Evolutionary conservation across 2,113 vertebrate genomes (phyloP), one percentile per base, ranked within the genome.

Genomic region (Muscicapa adusta): DNA sequence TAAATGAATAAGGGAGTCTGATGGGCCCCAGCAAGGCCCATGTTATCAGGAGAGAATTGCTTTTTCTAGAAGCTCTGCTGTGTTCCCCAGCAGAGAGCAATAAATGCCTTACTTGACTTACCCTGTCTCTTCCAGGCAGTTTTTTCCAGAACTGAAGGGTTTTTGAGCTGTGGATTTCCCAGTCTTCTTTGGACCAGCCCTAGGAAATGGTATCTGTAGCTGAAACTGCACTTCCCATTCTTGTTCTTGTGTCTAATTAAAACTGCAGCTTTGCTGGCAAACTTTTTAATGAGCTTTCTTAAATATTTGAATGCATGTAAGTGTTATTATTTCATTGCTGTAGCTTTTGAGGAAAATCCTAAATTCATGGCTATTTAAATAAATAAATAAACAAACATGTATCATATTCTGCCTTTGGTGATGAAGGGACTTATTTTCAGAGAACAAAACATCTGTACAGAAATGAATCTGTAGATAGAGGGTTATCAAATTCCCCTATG

Each of bases 181-280:
- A 80, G n/a, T 77, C 75, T 84, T 81, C 72, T 88, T 85, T 92
- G 94, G 53, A 96, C n/a, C 76, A 95, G 75, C 28, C 63, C 50
- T 80, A 54, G n/a, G 34, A 93, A 86, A 71, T 90, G 18, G 17
- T 74, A 63, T 48, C 72, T 81, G 48, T 75, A 81, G 68, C 72
- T 89, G 51, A 85, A 96, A 72, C 33, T 50, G 23, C 57, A 54
- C 91, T 60, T 48, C 31, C 68, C 19, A 5, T 78, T 90, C 50
- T 56, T 84, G 18, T 81, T 90, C 54, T 67, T 81, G 20, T 53
- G 45, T 65, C n/a, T 83, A 79, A 91, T 93, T 89, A 77, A 93
- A 97, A 67, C 19, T 84, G 45, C 54, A 66, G 34, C 43, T 95
- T 85, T 84, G 23, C 63, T 80, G 56, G n/a, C 53, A 84, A 81